Percentiles rank a stretch among this genome's conserved stretches.
phyloP scores from a whole-genome alignment of 2,113 vertebrate species.

The Martes martes region DNA sequence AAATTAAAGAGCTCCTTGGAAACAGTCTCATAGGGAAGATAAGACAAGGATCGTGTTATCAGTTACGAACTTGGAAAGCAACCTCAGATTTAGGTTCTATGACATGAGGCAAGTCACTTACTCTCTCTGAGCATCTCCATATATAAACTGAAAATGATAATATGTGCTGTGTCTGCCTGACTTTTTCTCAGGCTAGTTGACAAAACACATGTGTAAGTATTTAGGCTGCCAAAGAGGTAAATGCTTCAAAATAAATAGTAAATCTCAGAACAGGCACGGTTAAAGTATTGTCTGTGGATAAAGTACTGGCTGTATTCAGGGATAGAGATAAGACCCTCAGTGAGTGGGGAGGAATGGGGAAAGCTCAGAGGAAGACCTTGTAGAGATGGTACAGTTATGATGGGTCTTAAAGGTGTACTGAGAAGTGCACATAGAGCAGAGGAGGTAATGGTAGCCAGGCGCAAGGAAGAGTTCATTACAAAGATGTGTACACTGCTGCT shows the following conservation, averaged over 20 bases:
- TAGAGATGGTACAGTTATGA: not conserved
- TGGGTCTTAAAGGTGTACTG: not conserved
- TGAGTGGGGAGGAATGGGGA: not conserved
- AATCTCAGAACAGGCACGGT: not conserved
- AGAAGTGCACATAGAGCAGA: not conserved
- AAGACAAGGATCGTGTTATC: not conserved
- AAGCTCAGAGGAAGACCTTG: not conserved
- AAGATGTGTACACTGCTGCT: not conserved
- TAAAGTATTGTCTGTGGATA: too few species aligned
- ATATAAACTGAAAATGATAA: not conserved
- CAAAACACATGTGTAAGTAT: not conserved
- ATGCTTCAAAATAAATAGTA: not conserved
- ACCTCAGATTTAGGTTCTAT: not conserved
- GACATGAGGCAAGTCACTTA: not conserved
- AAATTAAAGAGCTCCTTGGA: not conserved
- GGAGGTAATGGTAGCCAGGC: not conserved
- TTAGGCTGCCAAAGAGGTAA: not conserved
- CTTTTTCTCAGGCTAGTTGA: not conserved
- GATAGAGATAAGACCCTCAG: not conserved
- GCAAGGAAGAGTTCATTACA: not conserved
- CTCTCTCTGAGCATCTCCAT: not conserved
- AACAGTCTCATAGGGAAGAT: not conserved
- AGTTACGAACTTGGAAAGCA: not conserved
- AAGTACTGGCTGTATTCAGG: not conserved
- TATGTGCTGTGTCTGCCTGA: not conserved